Evolutionary conservation across 2,113 vertebrate species (phyloP).

Genomic region (Nesoenas mayeri): DNA sequence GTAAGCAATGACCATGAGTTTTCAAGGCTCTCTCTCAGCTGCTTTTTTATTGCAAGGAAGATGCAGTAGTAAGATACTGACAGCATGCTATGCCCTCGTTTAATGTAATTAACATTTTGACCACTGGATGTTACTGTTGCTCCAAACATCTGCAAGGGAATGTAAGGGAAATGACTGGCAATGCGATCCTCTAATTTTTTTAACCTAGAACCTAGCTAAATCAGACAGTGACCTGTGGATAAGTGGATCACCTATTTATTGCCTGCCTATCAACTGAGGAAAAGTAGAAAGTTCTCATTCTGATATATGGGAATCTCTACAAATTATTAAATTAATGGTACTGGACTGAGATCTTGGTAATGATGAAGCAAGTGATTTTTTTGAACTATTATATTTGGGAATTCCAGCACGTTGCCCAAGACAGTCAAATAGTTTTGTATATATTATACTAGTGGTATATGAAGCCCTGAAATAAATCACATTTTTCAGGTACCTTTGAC

Average conservation of each 20-base stretch:
- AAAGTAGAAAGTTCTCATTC: not conserved
- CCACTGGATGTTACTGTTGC: constrained; percentile 69
- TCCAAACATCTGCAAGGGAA: constrained; percentile 23
- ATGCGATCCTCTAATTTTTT: not conserved
- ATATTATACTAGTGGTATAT: not conserved
- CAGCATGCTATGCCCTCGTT: not conserved
- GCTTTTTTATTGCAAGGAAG: not conserved
- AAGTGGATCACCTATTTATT: not conserved
- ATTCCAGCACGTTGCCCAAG: not conserved
- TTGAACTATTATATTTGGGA: not conserved
- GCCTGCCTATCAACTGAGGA: not conserved
- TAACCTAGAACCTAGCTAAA: not conserved
- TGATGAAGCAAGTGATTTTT: not conserved
- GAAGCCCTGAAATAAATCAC: not conserved
- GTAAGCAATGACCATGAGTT: rapidly evolving
- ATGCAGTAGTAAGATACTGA: not conserved
- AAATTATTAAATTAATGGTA: not conserved
- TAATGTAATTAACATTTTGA: constrained; percentile 57
- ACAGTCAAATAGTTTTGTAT: not conserved
- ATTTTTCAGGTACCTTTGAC: not conserved
- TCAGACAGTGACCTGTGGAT: not conserved
- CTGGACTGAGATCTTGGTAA: not conserved
- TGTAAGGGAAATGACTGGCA: not conserved
- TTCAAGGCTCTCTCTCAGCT: not conserved
- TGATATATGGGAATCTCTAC: not conserved